A percentile compares a stretch with the other conserved stretches of the same genome.
phyloP scores from a whole-genome alignment of 2,888 invertebrate species.

The Epistrophella euchroma region DNA sequence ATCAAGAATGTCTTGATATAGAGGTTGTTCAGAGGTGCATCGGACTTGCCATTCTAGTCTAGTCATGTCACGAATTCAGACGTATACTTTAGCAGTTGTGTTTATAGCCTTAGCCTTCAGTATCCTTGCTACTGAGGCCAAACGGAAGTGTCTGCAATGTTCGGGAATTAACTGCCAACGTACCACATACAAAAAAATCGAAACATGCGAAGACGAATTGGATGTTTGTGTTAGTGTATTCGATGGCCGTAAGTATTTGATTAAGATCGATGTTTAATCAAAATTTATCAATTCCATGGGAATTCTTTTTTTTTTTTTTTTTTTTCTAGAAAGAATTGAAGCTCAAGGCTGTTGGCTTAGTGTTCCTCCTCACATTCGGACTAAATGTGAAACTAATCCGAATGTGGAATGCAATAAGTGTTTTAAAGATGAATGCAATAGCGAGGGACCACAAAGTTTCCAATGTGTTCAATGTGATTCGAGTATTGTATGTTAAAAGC shows the following conservation, averaged over 20 bases:
- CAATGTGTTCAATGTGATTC: slow-evolving; percentile 79
- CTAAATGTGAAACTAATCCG: slow-evolving; percentile 59
- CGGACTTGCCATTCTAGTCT: slow-evolving; percentile 18
- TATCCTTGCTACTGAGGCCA: slow-evolving; percentile 63
- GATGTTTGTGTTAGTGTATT: slow-evolving; percentile 80
- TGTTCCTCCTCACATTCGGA: slow-evolving; percentile 62
- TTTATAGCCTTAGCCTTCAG: slow-evolving; percentile 7
- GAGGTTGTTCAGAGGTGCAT: slow-evolving; percentile 2
- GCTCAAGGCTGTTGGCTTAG: slow-evolving; percentile 78
- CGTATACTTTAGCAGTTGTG: slow-evolving; percentile 6
- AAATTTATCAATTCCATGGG: neutral
- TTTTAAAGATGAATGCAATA: slow-evolving; percentile 77
- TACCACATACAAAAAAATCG: slow-evolving; percentile 74
- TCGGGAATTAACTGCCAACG: slow-evolving; percentile 79
- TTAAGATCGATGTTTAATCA: neutral
- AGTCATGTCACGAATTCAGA: slow-evolving; percentile 56
- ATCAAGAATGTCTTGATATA: slow-evolving; percentile 17
- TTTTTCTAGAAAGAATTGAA: slow-evolving; percentile 67
- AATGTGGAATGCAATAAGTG: slow-evolving; percentile 74
- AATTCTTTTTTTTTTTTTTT: neutral
- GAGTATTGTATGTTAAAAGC: slow-evolving; percentile 73
- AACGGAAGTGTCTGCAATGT: slow-evolving; percentile 77
- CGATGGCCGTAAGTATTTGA: slow-evolving; percentile 69
- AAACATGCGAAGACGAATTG: slow-evolving; percentile 77
- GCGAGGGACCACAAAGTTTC: slow-evolving; percentile 64